Base-by-base conservation (phyloP, 2,888 invertebrate species). In the Eudasyphora cyanicolor region DNA sequence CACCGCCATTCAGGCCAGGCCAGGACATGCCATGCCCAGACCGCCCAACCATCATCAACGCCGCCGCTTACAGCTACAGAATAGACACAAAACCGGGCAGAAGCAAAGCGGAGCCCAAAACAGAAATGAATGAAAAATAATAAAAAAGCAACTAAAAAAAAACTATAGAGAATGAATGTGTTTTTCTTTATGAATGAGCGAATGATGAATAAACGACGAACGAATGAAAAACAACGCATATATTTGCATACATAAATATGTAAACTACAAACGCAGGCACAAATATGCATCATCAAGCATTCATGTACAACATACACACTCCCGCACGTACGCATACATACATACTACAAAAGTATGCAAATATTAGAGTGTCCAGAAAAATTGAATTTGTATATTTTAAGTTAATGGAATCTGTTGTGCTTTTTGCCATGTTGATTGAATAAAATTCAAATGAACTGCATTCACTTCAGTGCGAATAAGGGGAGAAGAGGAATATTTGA, bases 1-100 rank as follows among this genome's bases (percentile, higher is more conserved):
- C 49, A 54, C 32, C 49, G 42, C 32, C 51, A 82, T 76, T 76
- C 76, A 79, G 35, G 42, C 67, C 14, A 8, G 21, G 19, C 7
- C 8, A n/a, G n/a, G n/a, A n/a, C n/a, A n/a, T n/a, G 35, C 6
- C 45, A 10, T 45, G 45, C 7, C 3, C 3, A 24, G 54, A 21
- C 19, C 21, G 54, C 7, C 19, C 24, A 21, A 21, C 51, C 49
- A 49, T 17, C 49, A n/a, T n/a, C 24, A 51, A 8, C 21, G 21
- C 21, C 21, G 10, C 6, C 35, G 6, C 35, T 7, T 3, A 10
- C 45, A 45, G 10, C 45, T 12, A 3, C 45, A 45, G 3, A 3
- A 10, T 14, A 12, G 14, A 35, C 45, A 45, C 14, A 10, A 3
- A 45, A 45, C 45, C 10, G 35, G 35, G 35, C 35, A 7, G 35